A percentile compares a stretch with the other conserved stretches of the same genome.
These are phyloP conservation scores for Corythornis madagascariensis DNA, from an alignment of 2,113 vertebrate genomes.

Conservation along the genomic window DNA sequence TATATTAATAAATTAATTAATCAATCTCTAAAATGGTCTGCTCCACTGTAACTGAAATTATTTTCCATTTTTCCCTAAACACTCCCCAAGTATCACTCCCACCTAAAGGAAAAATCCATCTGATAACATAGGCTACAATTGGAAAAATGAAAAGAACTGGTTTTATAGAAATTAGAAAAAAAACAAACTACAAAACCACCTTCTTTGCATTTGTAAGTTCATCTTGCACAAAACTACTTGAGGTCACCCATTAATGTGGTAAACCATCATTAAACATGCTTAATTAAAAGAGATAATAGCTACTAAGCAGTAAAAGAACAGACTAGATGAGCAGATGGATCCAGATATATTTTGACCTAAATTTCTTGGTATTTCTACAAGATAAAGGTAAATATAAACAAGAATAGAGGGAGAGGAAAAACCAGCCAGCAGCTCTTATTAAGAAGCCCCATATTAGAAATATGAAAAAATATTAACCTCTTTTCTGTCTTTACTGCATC, in stretches of 20 bases:
- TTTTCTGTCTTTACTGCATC: background rate
- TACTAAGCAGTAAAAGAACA: constrained; percentile 61
- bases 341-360: constrained; percentile 44
- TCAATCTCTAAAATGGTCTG: background rate
- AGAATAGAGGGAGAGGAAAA: background rate
- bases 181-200: background rate
- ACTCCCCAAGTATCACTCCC: background rate
- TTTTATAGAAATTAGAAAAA: background rate
- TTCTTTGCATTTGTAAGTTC: background rate
- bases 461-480: background rate
- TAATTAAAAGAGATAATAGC: constrained; percentile 37
- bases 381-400: constrained; percentile 64
- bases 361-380: constrained; percentile 39
- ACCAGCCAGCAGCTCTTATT: background rate
- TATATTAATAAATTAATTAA: background rate
- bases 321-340: constrained; percentile 59
- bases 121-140: background rate
- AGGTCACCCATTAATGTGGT: background rate
- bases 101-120: background rate
- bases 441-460: background rate
- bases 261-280: constrained; percentile 2
- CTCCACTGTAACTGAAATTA: background rate
- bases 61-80: background rate
- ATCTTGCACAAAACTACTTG: background rate
- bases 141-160: background rate